Evolutionary conservation across 2,113 vertebrate species (phyloP), one percentile per base, ranked within the genome.

Genomic region (Sigmodon hispidus): DNA sequence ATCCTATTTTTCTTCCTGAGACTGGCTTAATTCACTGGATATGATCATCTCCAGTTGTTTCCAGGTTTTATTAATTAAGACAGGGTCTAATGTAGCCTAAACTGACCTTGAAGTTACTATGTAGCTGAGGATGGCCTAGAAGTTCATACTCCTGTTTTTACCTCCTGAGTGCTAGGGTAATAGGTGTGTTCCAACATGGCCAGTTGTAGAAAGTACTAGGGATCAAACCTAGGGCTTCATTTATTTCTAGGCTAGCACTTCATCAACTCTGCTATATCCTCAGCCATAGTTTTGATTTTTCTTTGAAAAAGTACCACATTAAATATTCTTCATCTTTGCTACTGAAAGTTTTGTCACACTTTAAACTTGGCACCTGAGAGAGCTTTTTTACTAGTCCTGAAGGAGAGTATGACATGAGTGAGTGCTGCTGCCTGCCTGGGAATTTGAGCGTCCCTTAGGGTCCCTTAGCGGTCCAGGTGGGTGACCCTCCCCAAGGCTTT

Each of bases 361-460:
- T 67, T 87, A n/a, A 61, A 48, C 40, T 69, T 89, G 59, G 10
- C 13, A 10, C 1, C 11, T 3, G 89, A 76, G 34, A 31, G 6
- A 24, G 63, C 22, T n/a, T 26, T 57, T 45, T 40, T 19, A 34
- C 63, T 1, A 1, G 22, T 29, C 2, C 31, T 34, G 0, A 10
- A 45, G n/a, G 50, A 77, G 43, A 57, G 2, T 5, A 15, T 59
- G 80, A 90, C 31, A 13, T 7, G 29, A 5, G 22, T 8, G 65
- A 70, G 43, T 2, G 1, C 34, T 36, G 1, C 2, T 1, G 31
- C 2, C 0, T 6, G 2, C 0, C 0, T 43, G n/a, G 29, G 19
- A 22, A 29, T 52, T 70, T 48, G 4, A 59, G 76, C 65, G 40
- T 40, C 8, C 36, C n/a, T 24, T 4, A 17, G 24, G 15, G 15